Base-by-base conservation (phyloP, 2,797 vertebrate genomes). In the Bradypodion ventrale region DNA sequence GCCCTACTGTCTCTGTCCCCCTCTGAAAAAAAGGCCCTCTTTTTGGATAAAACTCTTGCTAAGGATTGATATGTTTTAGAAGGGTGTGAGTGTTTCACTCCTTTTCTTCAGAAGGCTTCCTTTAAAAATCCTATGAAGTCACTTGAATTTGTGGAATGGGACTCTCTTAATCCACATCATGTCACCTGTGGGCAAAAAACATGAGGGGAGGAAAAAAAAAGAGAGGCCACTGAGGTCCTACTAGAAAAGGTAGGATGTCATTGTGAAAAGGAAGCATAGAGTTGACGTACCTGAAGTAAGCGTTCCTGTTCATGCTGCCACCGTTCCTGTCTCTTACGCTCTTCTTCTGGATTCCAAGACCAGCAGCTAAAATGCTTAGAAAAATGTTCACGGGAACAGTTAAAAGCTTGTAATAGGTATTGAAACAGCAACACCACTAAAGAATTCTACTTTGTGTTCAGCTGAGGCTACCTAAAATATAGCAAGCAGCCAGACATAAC, bases 271-370 rank as follows among this genome's bases (percentile, higher is more conserved):
- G 6, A 37, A 84, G 0, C 27, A 46, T 62, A 49, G 46, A 73
- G 19, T 1, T 25, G 29, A 46, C 75, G 91, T 85, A 99, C 98
- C 98, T 99, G 98, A 93, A 99, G 98, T 92, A 97, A 93, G 86
- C 97, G 97, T 77, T 99, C 98, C 94, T 99, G 98, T 91, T 99
- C 98, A 90, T 97, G 97, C 92, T 99, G 98, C 98, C 98, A 99
- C 89, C 97, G 97, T 91, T 98, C 97, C 95, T 99, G 98, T 69
- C 98, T 97, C 94, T 97, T 97, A 92, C 98, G 97, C 92, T 99
- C 98, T 95, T 99, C 98, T 93, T 99, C 98, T 10, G 98, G 98
- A 96, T 98, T 97, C 98, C 98, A 99, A 59, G 97, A 96, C 97
- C 98, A 97, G 96, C 96, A 97, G 93, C 97, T 97, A 90, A 93